These are phyloP conservation scores for Bucorvus abyssinicus DNA, from an alignment of 2,797 vertebrate genomes.

Conservation along the genomic window DNA sequence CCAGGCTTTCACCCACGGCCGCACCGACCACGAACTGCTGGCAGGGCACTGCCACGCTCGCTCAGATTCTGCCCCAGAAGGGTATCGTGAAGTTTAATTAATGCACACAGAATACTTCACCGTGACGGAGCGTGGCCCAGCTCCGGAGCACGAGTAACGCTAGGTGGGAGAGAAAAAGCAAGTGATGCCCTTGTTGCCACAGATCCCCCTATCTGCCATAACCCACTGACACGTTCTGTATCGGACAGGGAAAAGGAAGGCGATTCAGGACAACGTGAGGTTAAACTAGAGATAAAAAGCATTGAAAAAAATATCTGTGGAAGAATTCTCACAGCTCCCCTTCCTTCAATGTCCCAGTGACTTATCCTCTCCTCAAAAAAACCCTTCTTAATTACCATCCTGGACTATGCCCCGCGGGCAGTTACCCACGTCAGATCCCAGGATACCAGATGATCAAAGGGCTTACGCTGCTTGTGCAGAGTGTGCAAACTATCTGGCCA, in stretches of 20 bases:
- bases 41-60: not conserved
- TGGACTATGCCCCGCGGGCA: not conserved
- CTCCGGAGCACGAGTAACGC: not conserved
- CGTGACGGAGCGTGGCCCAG: not conserved
- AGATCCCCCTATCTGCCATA: not conserved
- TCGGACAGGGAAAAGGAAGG: not conserved
- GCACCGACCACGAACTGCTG: not conserved
- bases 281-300: constrained; percentile 10
- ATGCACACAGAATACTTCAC: not conserved
- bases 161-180: not conserved
- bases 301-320: not conserved
- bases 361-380: not conserved
- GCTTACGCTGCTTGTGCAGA: not conserved
- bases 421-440: not conserved
- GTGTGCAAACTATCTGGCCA: not conserved
- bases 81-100: not conserved
- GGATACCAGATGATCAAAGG: constrained; percentile 13
- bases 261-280: not conserved
- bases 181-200: not conserved
- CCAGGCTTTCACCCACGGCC: not conserved
- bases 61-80: not conserved
- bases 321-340: not conserved
- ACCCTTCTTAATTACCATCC: not conserved
- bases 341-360: not conserved
- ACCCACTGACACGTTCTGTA: not conserved